Percentiles rank a stretch among this genome's conserved stretches.
phyloP scores from a whole-genome alignment of 2,888 invertebrate genomes.

The Eurois occulta region DNA sequence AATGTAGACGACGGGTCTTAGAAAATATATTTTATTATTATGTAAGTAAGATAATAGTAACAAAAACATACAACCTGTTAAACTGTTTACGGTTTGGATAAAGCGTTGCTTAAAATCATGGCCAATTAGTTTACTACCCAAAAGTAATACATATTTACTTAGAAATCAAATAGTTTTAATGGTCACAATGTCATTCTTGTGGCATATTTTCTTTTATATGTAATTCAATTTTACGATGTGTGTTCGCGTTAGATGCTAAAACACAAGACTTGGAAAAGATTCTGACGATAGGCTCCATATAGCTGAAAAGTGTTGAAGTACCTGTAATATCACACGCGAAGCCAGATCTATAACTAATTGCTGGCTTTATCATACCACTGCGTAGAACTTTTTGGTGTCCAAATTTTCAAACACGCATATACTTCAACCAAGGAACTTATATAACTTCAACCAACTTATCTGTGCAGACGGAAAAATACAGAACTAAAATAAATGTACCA shows the following conservation, averaged over 20 bases:
- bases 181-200: neutral
- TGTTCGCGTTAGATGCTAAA: neutral
- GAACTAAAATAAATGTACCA: neutral
- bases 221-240: neutral
- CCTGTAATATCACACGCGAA: neutral
- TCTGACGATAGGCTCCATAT: neutral
- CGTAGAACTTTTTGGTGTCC: neutral
- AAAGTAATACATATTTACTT: neutral
- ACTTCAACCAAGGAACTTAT: too few species aligned
- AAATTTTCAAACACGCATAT: neutral
- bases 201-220: slow-evolving; percentile 51
- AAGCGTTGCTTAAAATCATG: slow-evolving; percentile 3
- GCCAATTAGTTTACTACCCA: neutral
- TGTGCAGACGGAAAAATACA: neutral
- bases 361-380: neutral
- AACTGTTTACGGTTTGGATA: neutral
- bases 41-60: neutral
- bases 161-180: slow-evolving; percentile 8
- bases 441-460: neutral
- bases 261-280: neutral
- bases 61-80: slow-evolving; percentile 12
- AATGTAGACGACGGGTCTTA: neutral
- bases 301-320: neutral
- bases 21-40: neutral
- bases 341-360: neutral